phyloP scores from a whole-genome alignment of 2,888 invertebrate genomes.

The Amphimallon solstitiale region DNA sequence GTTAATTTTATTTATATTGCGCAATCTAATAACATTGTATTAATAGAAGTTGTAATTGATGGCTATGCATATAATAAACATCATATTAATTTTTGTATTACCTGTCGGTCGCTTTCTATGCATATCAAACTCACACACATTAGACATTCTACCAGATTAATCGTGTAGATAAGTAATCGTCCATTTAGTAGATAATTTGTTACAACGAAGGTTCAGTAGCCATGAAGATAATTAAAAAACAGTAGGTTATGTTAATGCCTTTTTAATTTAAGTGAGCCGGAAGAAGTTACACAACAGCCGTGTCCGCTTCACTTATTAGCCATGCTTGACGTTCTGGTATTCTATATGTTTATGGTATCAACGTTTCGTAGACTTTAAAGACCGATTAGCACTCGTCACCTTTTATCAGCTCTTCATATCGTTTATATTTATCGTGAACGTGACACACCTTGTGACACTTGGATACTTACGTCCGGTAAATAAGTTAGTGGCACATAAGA shows the following conservation, averaged over 20 bases:
- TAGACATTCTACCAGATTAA: constrained; percentile 21
- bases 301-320: constrained; percentile 53
- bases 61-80: too few species aligned
- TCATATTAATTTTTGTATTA: neutral
- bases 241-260: constrained; percentile 48
- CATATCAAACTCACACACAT: neutral
- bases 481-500: neutral
- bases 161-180: constrained; percentile 23
- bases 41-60: too few species aligned
- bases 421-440: constrained; percentile 19
- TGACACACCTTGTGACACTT: constrained; percentile 11
- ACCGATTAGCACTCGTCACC: constrained; percentile 59
- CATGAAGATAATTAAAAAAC: constrained; percentile 51
- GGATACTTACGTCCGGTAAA: neutral
- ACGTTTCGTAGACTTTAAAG: constrained; percentile 51
- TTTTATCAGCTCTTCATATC: constrained; percentile 53
- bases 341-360: constrained; percentile 3
- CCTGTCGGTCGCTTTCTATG: neutral
- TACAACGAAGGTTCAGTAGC: constrained; percentile 43
- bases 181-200: constrained; percentile 28
- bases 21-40: too few species aligned
- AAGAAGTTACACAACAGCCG: constrained; percentile 50
- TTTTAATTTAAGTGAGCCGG: constrained; percentile 52
- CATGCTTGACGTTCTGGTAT: constrained; percentile 57
- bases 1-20: too few species aligned